A percentile compares a stretch with the other conserved stretches of the same genome.
These are phyloP conservation scores for Heliconius aoede DNA, from an alignment of 2,888 invertebrate species.

Conservation along the genomic window DNA sequence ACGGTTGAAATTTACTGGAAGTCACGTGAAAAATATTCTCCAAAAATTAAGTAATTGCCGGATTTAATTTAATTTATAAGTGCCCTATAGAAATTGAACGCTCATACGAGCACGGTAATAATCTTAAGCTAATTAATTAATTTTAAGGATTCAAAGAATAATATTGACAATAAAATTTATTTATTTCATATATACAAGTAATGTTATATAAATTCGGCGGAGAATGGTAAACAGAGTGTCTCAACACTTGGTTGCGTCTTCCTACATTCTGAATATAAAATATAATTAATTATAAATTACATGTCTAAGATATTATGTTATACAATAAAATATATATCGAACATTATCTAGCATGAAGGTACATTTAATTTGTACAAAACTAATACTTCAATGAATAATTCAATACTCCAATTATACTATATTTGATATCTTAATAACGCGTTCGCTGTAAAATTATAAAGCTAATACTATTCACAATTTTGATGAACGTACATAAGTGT, in stretches of 20 bases:
- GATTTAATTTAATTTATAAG: constrained; percentile 12
- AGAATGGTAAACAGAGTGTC: background rate
- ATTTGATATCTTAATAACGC: background rate
- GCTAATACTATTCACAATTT: too few relatives aligned
- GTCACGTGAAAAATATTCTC: constrained; percentile 9
- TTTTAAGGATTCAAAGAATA: background rate
- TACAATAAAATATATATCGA: background rate
- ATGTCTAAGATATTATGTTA: background rate
- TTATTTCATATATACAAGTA: background rate
- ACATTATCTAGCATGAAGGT: background rate
- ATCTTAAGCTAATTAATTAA: constrained; percentile 19
- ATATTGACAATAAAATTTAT: background rate
- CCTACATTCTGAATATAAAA: background rate
- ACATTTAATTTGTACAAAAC: constrained; percentile 6
- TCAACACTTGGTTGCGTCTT: background rate
- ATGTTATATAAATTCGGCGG: background rate
- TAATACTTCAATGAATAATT: constrained; percentile 19
- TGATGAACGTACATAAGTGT: too few relatives aligned
- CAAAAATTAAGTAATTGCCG: constrained; percentile 1
- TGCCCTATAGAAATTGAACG: background rate
- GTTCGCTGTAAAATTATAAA: too few relatives aligned
- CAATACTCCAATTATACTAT: background rate
- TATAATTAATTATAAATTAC: too few relatives aligned
- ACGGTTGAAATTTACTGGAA: constrained; percentile 5
- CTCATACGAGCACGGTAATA: background rate